A percentile compares a stretch with the other conserved stretches of the same genome.
Evolutionary conservation across 2,888 invertebrate species (phyloP).

Genomic region (Amphipoea oculea): DNA sequence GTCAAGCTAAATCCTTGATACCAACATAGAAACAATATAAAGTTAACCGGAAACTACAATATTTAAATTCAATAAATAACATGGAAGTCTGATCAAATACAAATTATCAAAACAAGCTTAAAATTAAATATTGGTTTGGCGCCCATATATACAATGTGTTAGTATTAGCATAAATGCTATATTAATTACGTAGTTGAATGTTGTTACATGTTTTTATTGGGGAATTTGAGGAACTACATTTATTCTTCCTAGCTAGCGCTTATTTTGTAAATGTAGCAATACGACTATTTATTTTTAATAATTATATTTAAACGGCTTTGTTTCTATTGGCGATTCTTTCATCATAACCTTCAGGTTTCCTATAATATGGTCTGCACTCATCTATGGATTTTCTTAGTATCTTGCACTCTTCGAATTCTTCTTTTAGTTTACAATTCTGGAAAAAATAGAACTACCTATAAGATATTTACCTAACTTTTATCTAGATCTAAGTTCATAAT

Average conservation of each 20-base stretch:
- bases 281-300: not conserved
- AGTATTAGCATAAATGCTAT: not conserved
- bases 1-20: no score
- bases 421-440: constrained; percentile 80
- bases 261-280: not conserved
- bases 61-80: no score
- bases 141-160: not conserved
- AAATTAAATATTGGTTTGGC: no score
- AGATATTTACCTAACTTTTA: not conserved
- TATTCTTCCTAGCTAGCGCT: not conserved
- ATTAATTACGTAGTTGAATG: not conserved
- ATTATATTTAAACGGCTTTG: not conserved
- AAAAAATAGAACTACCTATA: constrained; percentile 56
- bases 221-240: not conserved
- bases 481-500: not conserved
- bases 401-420: constrained; percentile 73
- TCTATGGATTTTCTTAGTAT: constrained; percentile 73
- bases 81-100: no score
- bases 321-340: not conserved
- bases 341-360: not conserved
- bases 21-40: no score
- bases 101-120: no score
- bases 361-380: constrained; percentile 29
- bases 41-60: no score
- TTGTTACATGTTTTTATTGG: not conserved